Base-by-base conservation (phyloP, 1,140 invertebrate genomes). In the Cydia strobilella region DNA sequence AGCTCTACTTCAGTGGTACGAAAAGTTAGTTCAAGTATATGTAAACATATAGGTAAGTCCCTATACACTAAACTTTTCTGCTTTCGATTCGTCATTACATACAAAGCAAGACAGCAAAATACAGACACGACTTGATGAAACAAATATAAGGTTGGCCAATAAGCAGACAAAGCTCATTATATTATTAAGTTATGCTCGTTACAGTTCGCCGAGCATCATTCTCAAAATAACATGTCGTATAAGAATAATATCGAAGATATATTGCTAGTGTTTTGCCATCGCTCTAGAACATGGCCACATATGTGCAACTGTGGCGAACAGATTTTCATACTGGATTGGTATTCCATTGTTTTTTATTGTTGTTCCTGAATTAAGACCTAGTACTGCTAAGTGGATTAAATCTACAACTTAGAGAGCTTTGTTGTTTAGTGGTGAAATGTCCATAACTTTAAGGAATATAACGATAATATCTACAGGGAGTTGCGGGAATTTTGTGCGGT, bases 111-210 rank as follows among this genome's bases (percentile, higher is more conserved):
- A 42, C n/a, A 39, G 25, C 27, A n/a, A 63, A 27, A 65, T 3
- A 35, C 27, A 65, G 12, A 35, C n/a, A 18, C 5, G n/a, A 54
- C 51, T 54, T 54, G n/a, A 54, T 54, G 0, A n/a, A 59, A 59
- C 54, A 69, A 35, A 69, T 35, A 66, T 66, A 35, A 3, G 13
- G 42, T 69, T 35, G 10, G 63, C 13, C 63, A 69, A 42, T 69
- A 69, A 27, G 23, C 74, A 79, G 80, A 87, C 82, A 86, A 85
- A 86, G 83, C 86, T 85, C 79, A 84, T 88, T 84, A 84, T 85
- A 82, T 80, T 80, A 84, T 86, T 80, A 88, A 86, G 76, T 85
- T 79, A 79, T 79, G 81, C 80, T 82, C 82, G 85, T 78, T 84
- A 75, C 77, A 76, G 72, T 77, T 75, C 54, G 78, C 78, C 31